Evolutionary conservation across 64 coral and sea anemone species (phyloP), one percentile per base, ranked within the genome.

Genomic region (Pocillopora damicornis): DNA sequence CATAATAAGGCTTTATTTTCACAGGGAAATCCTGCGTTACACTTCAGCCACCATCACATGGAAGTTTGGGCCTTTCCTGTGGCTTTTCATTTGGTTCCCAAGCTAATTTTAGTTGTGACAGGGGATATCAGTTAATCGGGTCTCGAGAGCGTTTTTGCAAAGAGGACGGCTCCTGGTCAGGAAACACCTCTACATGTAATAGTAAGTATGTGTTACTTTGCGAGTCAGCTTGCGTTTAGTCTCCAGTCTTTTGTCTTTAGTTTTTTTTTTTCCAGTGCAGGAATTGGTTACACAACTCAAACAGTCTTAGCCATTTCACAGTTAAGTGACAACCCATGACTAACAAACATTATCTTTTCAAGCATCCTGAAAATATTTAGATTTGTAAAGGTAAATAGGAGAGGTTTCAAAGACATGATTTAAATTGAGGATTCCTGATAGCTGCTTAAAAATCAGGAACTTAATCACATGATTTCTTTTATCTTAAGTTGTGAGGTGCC

Each of bases 111-210:
- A 75, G 68, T 22, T 94, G 92, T 69, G 75, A 80, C 9, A 25
- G 25, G 2, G 82, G 92, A 75, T 87, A 87, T 73, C 76, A 25
- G 23, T 37, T 90, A 10, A 60, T 58, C 77, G 92, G 92, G 15
- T 60, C 83, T 51, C 61, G 65, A 25, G 60, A 9, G 8, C 66
- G 92, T 16, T 58, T 60, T 13, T 94, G 92, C 82, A 60, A 87
- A 36, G 42, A 34, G 18, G 79, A 88, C 35, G 83, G 92, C 30
- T 67, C 62, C 1, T 94, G 92, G 92, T 94, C 92, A 5, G 92
- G 92, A 60, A 62, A 69, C 8, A 51, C 62, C 9, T 63, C 92
- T 37, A 22, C 18, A 26, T 94, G 92, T 59, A 42, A 66, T 7
- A 66, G 92, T 94, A 90, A 94, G 92, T 22, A 66, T 17, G 0